A percentile compares a stretch with the other conserved stretches of the same genome.
phyloP scores from a whole-genome alignment of 30 jellyfish, hydroid and myxozoan species.

The Aurelia aurita region DNA sequence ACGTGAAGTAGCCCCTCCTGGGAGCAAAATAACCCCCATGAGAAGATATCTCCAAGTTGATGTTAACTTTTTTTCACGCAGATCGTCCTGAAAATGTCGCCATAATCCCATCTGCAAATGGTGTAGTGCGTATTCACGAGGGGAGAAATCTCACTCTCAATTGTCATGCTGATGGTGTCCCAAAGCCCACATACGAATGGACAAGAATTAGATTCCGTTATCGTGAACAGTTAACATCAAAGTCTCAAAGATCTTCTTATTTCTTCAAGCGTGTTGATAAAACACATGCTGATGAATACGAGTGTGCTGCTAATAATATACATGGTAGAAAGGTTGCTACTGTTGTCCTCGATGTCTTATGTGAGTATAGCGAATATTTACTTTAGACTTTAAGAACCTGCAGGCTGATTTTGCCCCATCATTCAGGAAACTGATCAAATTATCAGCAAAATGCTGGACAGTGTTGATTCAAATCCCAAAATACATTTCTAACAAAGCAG shows the following conservation, averaged over 20 bases:
- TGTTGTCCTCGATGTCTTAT: conserved; percentile 48
- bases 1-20: neutral
- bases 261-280: conserved; percentile 13
- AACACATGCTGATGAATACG: conserved; percentile 42
- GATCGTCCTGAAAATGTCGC: conserved; percentile 75
- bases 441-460: too few species aligned
- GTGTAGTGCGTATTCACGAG: conserved; percentile 74
- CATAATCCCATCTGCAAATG: conserved; percentile 62
- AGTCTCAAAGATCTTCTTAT: conserved; percentile 3
- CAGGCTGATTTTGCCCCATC: too few species aligned
- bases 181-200: conserved; percentile 84
- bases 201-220: conserved; percentile 45
- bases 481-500: too few species aligned
- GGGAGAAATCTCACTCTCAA: conserved; percentile 77
- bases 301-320: conserved; percentile 51
- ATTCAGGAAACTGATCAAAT: too few species aligned
- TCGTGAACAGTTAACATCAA: conserved; percentile 43
- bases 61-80: neutral
- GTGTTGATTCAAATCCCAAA: too few species aligned
- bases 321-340: conserved; percentile 32
- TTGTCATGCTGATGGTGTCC: conserved; percentile 79
- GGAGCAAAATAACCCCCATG: neutral
- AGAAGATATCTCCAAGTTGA: neutral
- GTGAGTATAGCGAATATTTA: conserved; percentile 32
- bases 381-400: too few species aligned